Percentiles rank a stretch among this genome's conserved stretches.
phyloP scores from a whole-genome alignment of 2,888 invertebrate species.

The Melanargia galathea region DNA sequence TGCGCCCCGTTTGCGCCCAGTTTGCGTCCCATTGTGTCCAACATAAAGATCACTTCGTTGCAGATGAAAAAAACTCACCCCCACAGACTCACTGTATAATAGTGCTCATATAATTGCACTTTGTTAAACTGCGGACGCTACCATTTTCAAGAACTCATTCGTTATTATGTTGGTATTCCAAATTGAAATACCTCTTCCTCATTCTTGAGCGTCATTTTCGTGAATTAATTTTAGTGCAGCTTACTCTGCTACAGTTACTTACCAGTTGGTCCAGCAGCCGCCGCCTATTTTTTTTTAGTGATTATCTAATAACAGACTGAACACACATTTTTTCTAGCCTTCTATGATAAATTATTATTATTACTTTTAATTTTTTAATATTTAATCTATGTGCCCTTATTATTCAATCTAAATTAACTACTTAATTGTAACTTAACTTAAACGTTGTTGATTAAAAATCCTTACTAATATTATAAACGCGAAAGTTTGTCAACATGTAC shows the following conservation, averaged over 20 bases:
- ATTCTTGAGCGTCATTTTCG: conserved; percentile 6
- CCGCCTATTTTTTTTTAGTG: too few relatives aligned
- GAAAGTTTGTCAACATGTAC: too few relatives aligned
- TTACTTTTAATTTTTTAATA: too few relatives aligned
- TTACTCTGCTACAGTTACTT: background rate
- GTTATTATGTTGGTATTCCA: conserved; percentile 16
- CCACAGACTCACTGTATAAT: conserved; percentile 2
- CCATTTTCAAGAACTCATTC: conserved; percentile 18
- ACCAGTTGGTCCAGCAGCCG: too few relatives aligned
- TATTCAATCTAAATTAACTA: too few relatives aligned
- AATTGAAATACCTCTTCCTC: conserved; percentile 10
- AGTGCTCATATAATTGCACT: conserved; percentile 22
- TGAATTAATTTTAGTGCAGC: conserved; percentile 12
- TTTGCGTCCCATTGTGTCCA: conserved; percentile 36
- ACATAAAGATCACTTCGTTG: conserved; percentile 42
- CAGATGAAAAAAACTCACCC: conserved; percentile 38
- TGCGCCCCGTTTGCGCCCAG: conserved; percentile 28
- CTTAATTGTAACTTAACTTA: too few relatives aligned
- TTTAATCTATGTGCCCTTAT: too few relatives aligned
- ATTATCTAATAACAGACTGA: too few relatives aligned
- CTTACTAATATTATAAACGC: too few relatives aligned
- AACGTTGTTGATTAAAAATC: too few relatives aligned
- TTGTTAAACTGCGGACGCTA: conserved; percentile 22
- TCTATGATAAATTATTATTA: too few relatives aligned
- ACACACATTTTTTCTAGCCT: too few relatives aligned